Percentiles rank a stretch among this genome's conserved stretches.
Evolutionary conservation across 2,888 invertebrate genomes (phyloP).

Genomic region (Andrena dorsata): DNA sequence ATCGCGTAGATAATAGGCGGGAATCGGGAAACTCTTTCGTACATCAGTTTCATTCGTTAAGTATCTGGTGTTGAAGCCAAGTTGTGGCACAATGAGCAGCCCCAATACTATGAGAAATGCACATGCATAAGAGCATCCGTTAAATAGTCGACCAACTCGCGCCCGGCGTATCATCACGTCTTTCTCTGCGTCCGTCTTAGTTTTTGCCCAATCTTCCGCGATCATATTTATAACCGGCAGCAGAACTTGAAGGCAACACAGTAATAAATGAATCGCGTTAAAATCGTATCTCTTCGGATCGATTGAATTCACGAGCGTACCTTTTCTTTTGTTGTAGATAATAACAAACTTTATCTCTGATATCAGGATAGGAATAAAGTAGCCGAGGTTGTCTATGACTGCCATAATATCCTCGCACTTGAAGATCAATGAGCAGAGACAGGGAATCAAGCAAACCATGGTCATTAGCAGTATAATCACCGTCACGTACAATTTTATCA

Average conservation of each 20-base stretch:
- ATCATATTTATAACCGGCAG: background rate
- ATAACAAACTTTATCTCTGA: background rate
- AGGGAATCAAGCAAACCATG: background rate
- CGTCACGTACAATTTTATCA: background rate
- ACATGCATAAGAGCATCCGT: background rate
- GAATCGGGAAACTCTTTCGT: constrained; percentile 18
- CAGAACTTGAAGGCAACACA: background rate
- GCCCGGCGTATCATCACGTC: constrained; percentile 17
- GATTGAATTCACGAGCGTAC: background rate
- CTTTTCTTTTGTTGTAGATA: background rate
- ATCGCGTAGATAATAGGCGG: constrained; percentile 20
- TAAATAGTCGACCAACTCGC: constrained; percentile 3
- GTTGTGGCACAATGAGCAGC: constrained; percentile 28
- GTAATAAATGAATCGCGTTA: background rate
- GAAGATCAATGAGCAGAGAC: background rate
- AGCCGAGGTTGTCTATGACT: background rate
- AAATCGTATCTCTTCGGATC: too few relatives aligned
- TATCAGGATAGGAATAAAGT: background rate
- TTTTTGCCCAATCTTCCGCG: background rate
- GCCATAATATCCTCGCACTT: background rate
- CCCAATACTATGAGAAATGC: background rate
- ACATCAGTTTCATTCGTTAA: constrained; percentile 26
- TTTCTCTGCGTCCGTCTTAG: background rate
- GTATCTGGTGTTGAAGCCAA: constrained; percentile 30
- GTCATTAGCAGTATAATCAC: background rate